Base-by-base conservation (phyloP, 2,797 vertebrate genomes). In the Decapterus maruadsi region DNA sequence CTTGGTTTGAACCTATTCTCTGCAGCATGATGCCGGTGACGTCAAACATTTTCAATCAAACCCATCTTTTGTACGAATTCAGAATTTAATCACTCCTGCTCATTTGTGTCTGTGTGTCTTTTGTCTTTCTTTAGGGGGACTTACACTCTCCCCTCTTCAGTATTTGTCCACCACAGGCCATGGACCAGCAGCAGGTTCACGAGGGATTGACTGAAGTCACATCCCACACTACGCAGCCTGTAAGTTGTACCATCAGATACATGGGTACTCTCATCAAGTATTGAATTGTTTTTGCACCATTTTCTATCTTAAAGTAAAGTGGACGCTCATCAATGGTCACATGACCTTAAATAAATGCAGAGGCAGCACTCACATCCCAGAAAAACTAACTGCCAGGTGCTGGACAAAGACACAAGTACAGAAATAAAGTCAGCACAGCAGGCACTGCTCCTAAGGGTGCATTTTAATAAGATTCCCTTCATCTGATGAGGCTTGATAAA, bases 11-110 rank as follows among this genome's bases (percentile, higher is more conserved):
- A 14, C 72, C 71, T 45, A 50, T 75, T 77, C 69, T 82, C 48
- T 89, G 74, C 70, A 78, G 70, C 48, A 74, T 83, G 70, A 72
- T 87, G 70, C 75, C 76, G 51, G 93, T 93, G 69, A 90, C 90
- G 90, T 73, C 29, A 26, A 19, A 48, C 11, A 46, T 42, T 46
- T 17, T 40, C 2, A 51, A 19, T n/a, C 16, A n/a, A 26, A 22
- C 13, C 10, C 12, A 7, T 12, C 1, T 48, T 71, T 40, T 59
- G 11, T 6, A 19, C 43, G 36, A 12, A 11, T 43, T 7, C 2
- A 40, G 11, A 42, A n/a, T 48, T 1, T 4, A 12, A 29, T 38
- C 5, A 34, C 20, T n/a, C n/a, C n/a, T 55, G 19, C 34, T 42
- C 3, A 19, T 31, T 60, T 36, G 8, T 69, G 42, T 56, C 19